Conservation (phyloP, 2,888 invertebrate species). For the Loripinus fragilis region DNA sequence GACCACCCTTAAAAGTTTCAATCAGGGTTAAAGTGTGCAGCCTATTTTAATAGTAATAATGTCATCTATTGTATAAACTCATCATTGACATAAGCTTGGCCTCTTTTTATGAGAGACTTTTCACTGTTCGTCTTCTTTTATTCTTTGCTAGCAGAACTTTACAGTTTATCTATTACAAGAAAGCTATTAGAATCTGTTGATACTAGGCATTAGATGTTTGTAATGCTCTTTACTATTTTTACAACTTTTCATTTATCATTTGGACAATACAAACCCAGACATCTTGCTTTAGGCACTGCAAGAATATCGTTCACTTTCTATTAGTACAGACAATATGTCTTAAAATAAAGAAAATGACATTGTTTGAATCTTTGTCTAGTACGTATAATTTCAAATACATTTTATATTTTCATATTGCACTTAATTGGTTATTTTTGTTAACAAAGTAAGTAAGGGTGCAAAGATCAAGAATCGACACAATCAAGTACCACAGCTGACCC, state of each 20-base stretch:
- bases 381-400: no score
- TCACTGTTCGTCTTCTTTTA: constrained; percentile 6
- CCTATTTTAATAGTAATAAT: neutral
- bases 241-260: neutral
- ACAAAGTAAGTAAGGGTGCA: no score
- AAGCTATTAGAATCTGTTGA: constrained; percentile 22
- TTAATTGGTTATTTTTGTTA: no score
- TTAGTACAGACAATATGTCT: no score
- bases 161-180: constrained; percentile 16
- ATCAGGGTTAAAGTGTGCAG: neutral
- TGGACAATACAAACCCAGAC: neutral
- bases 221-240: neutral
- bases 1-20: no score
- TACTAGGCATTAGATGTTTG: constrained; percentile 16
- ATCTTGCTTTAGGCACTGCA: neutral
- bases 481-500: no score
- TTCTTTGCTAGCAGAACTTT: neutral
- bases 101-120: neutral
- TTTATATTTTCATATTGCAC: no score
- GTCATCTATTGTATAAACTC: constrained; percentile 11
- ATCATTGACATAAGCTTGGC: constrained; percentile 18
- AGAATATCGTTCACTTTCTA: no score
- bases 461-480: no score
- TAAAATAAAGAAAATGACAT: no score
- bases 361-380: no score